These are phyloP conservation scores for Todiramphus saurophagus DNA, from an alignment of 2,113 vertebrate species.

Conservation along the genomic window DNA sequence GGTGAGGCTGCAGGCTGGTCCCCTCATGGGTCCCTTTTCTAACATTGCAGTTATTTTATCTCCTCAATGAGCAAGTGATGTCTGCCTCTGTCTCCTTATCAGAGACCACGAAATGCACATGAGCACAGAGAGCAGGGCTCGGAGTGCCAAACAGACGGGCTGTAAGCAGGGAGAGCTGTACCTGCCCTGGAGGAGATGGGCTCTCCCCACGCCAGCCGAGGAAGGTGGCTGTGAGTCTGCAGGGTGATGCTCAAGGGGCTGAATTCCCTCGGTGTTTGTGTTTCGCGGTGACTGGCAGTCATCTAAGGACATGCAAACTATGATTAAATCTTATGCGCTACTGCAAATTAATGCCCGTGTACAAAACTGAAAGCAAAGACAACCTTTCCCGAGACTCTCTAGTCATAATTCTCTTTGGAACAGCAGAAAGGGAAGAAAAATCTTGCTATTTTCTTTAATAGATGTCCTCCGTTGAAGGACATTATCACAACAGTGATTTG, in stretches of 20 bases:
- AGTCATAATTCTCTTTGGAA: not conserved
- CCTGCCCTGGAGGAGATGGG: not conserved
- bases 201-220: rapidly evolving
- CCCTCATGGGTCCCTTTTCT: not conserved
- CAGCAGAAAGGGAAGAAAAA: not conserved
- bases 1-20: not conserved
- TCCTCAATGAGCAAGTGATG: not conserved
- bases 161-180: not conserved
- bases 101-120: not conserved
- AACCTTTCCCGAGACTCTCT: not conserved
- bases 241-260: not conserved
- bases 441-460: not conserved
- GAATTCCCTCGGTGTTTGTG: not conserved
- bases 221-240: not conserved
- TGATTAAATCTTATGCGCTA: not conserved
- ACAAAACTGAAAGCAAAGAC: not conserved
- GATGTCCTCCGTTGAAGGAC: not conserved
- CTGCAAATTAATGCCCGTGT: not conserved
- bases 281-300: not conserved
- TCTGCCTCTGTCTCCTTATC: not conserved
- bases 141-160: rapidly evolving
- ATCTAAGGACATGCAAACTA: not conserved
- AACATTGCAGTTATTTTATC: not conserved
- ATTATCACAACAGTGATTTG: not conserved
- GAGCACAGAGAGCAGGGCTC: not conserved